phyloP scores from a whole-genome alignment of 2,888 invertebrate genomes.

The Hyposoter dolosus region DNA sequence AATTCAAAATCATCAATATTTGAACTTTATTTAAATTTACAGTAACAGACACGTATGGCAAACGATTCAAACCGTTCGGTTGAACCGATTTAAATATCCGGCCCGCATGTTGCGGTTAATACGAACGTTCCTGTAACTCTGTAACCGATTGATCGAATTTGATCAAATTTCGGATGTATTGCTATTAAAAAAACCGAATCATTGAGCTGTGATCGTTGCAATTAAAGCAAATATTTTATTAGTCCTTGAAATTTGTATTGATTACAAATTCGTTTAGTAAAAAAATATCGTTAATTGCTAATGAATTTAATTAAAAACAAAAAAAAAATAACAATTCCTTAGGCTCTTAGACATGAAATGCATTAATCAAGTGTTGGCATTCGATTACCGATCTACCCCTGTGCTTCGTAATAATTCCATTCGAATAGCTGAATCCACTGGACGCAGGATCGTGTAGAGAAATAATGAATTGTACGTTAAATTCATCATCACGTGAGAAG shows the following conservation, averaged over 20 bases:
- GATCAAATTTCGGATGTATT: background rate
- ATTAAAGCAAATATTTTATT: background rate
- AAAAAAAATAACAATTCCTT: no score
- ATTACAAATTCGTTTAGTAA: no score
- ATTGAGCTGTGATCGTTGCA: background rate
- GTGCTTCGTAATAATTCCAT: no score
- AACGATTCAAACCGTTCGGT: background rate
- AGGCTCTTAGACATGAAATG: no score
- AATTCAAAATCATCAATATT: background rate
- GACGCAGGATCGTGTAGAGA: background rate
- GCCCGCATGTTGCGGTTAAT: background rate
- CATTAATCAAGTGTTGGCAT: no score
- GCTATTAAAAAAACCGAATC: background rate
- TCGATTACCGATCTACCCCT: no score
- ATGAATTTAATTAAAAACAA: no score
- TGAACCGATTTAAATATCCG: background rate
- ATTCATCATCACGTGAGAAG: slow-evolving; percentile 54
- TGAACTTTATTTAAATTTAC: background rate
- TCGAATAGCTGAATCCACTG: background rate
- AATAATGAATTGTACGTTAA: slow-evolving; percentile 38
- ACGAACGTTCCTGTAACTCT: background rate
- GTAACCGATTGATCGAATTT: background rate
- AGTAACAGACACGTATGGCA: background rate
- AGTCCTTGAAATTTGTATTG: no score
- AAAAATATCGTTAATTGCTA: no score